Percentiles rank a stretch among this genome's conserved stretches.
Conservation (phyloP, 2,888 invertebrate genomes). For the Panorpa germanica region DNA sequence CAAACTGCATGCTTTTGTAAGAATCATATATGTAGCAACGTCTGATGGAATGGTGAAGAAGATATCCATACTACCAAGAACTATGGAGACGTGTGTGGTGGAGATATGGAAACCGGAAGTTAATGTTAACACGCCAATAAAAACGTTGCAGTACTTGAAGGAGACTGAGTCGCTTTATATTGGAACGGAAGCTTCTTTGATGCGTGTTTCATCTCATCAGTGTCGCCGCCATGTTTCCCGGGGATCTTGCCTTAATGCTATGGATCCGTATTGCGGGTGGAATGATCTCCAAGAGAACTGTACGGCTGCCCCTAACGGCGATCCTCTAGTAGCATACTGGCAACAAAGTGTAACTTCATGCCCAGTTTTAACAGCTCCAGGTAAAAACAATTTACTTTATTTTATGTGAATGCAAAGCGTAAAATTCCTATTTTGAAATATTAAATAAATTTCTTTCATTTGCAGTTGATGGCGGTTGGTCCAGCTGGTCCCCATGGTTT, state of each 20-base stretch:
- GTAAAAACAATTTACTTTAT: no score
- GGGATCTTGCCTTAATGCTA: conserved; percentile 57
- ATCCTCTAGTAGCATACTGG: conserved; percentile 47
- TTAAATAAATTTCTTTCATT: conserved; percentile 9
- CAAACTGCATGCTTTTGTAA: conserved; percentile 46
- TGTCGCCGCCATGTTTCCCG: conserved; percentile 54
- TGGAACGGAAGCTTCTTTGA: conserved; percentile 44
- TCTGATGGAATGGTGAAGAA: conserved; percentile 59
- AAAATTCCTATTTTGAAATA: conserved; percentile 4
- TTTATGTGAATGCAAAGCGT: no score
- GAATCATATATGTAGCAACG: conserved; percentile 68
- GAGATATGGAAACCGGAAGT: conserved; percentile 63
- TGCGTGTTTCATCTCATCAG: conserved; percentile 58
- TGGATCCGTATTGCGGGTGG: conserved; percentile 94
- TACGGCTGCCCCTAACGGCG: conserved; percentile 43
- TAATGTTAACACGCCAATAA: conserved; percentile 27
- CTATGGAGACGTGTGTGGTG: conserved; percentile 59
- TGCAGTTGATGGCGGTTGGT: conserved; percentile 68
- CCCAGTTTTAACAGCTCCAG: conserved; percentile 41
- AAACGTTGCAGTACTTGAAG: conserved; percentile 58
- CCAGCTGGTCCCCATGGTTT: conserved; percentile 70
- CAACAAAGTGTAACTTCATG: conserved; percentile 52
- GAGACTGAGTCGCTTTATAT: conserved; percentile 66
- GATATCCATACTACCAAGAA: conserved; percentile 50
- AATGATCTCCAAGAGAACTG: conserved; percentile 58